Evolutionary conservation across 1,140 invertebrate species (phyloP).

Genomic region (Venturia canescens): DNA sequence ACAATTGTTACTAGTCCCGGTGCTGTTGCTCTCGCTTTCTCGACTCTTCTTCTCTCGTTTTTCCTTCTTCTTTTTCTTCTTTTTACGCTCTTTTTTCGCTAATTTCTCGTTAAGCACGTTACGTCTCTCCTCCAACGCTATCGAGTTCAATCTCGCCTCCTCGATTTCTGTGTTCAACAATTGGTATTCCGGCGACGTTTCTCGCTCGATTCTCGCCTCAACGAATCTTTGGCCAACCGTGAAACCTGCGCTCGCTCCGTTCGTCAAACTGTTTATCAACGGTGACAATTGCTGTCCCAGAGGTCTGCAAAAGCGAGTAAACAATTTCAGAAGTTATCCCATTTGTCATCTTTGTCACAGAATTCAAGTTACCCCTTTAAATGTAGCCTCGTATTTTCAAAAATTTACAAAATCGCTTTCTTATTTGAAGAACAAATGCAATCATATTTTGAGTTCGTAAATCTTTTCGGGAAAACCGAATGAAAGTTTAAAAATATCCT

Average conservation of each 20-base stretch:
- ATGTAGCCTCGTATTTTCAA: too few species aligned
- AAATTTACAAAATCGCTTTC: too few species aligned
- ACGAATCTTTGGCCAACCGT: slow-evolving; percentile 75
- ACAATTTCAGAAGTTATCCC: too few species aligned
- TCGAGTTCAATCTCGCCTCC: slow-evolving; percentile 82
- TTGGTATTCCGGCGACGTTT: slow-evolving; percentile 83
- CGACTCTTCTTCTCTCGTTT: slow-evolving; percentile 72
- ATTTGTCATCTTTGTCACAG: too few species aligned
- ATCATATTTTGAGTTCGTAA: too few species aligned
- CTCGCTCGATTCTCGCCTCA: slow-evolving; percentile 77
- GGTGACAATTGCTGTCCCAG: slow-evolving; percentile 79
- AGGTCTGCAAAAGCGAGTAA: slow-evolving; percentile 70
- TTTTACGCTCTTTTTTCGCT: slow-evolving; percentile 84
- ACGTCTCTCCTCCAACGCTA: slow-evolving; percentile 83
- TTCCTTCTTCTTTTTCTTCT: slow-evolving; percentile 85
- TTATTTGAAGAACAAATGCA: too few species aligned
- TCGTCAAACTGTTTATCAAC: slow-evolving; percentile 78
- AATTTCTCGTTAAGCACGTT: slow-evolving; percentile 85
- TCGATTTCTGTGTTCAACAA: slow-evolving; percentile 85
- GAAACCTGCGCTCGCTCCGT: slow-evolving; percentile 68
- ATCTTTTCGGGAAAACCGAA: too few species aligned
- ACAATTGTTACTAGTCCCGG: slow-evolving; percentile 68
- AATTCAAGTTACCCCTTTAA: too few species aligned
- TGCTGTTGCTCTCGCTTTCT: slow-evolving; percentile 71
- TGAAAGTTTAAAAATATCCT: too few species aligned